A percentile compares a stretch with the other conserved stretches of the same genome.
Evolutionary conservation across 2,113 vertebrate genomes (phyloP).

Genomic region (Rhinolophus ferrumequinum): DNA sequence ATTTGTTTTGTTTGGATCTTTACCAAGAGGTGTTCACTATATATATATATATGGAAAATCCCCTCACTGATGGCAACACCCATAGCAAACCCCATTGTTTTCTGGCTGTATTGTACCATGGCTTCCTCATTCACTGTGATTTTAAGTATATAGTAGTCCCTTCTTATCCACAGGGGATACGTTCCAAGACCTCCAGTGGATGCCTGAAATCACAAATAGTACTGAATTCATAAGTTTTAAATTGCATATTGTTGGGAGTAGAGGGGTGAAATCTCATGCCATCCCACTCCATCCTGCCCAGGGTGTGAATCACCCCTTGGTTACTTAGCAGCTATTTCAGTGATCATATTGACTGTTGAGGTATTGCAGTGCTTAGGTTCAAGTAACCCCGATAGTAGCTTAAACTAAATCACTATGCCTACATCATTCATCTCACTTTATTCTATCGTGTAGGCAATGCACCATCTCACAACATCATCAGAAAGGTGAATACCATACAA

Average conservation of each 20-base stretch:
- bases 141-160: neutral
- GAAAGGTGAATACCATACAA: neutral
- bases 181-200: neutral
- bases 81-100: neutral
- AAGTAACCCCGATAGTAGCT: neutral
- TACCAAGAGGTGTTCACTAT: neutral
- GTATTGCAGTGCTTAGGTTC: neutral
- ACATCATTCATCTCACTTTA: neutral
- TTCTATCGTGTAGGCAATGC: neutral
- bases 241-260: too few relatives aligned
- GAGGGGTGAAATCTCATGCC: neutral
- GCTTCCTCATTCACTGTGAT: neutral
- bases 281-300: too few relatives aligned
- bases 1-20: neutral
- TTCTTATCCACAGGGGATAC: neutral
- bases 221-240: neutral
- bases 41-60: neutral
- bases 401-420: neutral
- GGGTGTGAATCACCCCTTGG: too few relatives aligned
- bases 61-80: neutral
- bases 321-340: neutral
- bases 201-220: neutral
- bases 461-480: neutral
- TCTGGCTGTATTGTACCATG: neutral
- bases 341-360: neutral